Percentiles rank a stretch among this genome's conserved stretches.
phyloP scores from a whole-genome alignment of 2,797 vertebrate genomes.

The Centropyge bicolor region DNA sequence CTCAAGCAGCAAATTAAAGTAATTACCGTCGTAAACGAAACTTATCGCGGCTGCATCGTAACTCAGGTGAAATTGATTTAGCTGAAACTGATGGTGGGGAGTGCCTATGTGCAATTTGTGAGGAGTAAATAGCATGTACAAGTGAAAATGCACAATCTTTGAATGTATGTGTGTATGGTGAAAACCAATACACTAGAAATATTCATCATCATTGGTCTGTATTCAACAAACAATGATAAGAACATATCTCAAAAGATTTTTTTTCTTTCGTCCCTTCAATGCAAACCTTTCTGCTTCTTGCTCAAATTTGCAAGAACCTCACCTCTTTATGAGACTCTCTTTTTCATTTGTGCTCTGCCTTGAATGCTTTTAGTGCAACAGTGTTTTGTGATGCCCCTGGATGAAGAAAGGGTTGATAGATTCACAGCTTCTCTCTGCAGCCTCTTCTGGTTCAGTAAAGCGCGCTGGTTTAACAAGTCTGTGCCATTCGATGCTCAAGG shows the following conservation, averaged over 20 bases:
- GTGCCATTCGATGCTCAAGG: conserved; percentile 67
- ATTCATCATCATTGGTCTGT: neutral
- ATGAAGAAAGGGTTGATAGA: conserved; percentile 65
- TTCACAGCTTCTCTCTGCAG: conserved; percentile 53
- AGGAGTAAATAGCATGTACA: neutral
- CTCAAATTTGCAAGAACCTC: conserved; percentile 13
- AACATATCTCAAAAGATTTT: neutral
- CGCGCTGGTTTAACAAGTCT: conserved; percentile 77
- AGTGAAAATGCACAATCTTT: neutral
- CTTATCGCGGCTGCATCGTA: neutral
- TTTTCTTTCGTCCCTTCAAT: neutral
- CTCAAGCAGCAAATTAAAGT: conserved; percentile 40
- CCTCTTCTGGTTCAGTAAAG: conserved; percentile 78
- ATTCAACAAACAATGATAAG: neutral
- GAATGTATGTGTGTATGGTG: neutral
- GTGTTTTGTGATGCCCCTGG: conserved; percentile 54
- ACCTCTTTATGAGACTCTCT: conserved; percentile 4
- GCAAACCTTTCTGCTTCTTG: neutral
- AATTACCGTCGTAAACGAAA: conserved; percentile 42
- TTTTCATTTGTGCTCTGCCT: conserved; percentile 42
- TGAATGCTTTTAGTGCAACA: conserved; percentile 45
- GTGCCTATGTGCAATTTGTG: neutral
- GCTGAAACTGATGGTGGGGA: neutral
- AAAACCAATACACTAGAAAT: neutral
- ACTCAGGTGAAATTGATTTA: neutral